Evolutionary conservation across 2,797 vertebrate genomes (phyloP).

Genomic region (Rousettus madagascariensis): DNA sequence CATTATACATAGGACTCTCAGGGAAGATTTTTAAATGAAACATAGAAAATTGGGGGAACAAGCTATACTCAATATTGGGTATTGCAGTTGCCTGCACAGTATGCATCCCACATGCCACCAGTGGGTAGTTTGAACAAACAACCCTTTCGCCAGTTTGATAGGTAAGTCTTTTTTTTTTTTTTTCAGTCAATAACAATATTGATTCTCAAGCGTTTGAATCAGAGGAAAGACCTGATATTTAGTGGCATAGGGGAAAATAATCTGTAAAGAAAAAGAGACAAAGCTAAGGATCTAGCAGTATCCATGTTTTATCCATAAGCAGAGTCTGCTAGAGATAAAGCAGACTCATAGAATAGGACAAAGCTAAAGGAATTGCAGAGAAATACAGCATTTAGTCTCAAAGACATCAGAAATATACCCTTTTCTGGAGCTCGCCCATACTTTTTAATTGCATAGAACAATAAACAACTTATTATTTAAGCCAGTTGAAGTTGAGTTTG

Average conservation of each 20-base stretch:
- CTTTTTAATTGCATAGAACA: not conserved
- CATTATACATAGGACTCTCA: not conserved
- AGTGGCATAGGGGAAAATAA: not conserved
- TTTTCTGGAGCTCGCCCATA: not conserved
- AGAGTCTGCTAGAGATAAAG: not conserved
- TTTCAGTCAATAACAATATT: not conserved
- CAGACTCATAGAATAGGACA: not conserved
- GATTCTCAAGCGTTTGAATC: not conserved
- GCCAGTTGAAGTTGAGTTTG: not conserved
- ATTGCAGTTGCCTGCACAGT: not conserved
- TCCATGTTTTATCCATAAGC: not conserved
- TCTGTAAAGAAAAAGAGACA: not conserved
- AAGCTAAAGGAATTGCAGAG: not conserved
- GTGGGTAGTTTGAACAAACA: not conserved
- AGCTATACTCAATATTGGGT: not conserved
- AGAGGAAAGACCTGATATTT: not conserved
- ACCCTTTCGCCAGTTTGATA: not conserved
- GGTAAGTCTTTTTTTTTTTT: not conserved
- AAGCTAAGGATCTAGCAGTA: not conserved
- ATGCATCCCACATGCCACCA: too few species aligned
- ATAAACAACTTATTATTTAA: not conserved
- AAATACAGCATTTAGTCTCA: fast-evolving
- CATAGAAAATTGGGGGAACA: not conserved
- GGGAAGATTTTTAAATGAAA: not conserved
- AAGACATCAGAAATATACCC: not conserved